Conservation (phyloP, 2,797 vertebrate genomes). For the Leucoraja ocellata region DNA sequence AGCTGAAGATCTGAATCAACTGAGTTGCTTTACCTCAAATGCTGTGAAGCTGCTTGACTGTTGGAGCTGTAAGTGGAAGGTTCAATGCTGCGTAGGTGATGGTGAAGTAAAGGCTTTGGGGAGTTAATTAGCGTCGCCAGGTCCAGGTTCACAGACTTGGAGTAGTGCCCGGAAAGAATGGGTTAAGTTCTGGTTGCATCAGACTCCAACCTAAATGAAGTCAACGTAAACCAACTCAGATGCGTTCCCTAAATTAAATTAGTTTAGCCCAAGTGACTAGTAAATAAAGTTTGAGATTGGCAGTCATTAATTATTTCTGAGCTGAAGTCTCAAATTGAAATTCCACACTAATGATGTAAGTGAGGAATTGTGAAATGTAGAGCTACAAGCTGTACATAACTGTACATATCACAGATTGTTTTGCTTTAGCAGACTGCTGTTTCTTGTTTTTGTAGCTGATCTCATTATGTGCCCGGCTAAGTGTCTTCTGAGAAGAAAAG, state of each 20-base stretch:
- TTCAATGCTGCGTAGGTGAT: too few species aligned
- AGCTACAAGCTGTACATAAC: background rate
- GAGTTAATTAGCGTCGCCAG: background rate
- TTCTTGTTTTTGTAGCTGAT: background rate
- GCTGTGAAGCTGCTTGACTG: too few species aligned
- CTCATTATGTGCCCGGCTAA: background rate
- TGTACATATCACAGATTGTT: background rate
- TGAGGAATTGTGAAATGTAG: slow-evolving; percentile 19
- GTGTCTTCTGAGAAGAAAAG: background rate
- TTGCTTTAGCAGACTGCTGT: background rate
- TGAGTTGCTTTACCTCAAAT: too few species aligned
- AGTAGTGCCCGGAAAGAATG: background rate
- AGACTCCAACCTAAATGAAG: background rate
- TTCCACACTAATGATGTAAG: background rate
- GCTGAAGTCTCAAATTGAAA: background rate
- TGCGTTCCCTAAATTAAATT: background rate
- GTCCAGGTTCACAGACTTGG: background rate
- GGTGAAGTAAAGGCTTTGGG: too few species aligned
- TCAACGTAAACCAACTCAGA: background rate
- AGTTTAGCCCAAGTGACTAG: background rate
- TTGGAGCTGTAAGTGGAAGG: too few species aligned
- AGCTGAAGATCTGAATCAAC: too few species aligned
- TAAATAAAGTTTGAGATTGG: background rate
- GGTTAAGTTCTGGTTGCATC: background rate
- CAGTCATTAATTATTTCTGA: slow-evolving; percentile 17